Conservation (phyloP, 2,797 vertebrate species). For the Chrysocyon brachyurus region DNA sequence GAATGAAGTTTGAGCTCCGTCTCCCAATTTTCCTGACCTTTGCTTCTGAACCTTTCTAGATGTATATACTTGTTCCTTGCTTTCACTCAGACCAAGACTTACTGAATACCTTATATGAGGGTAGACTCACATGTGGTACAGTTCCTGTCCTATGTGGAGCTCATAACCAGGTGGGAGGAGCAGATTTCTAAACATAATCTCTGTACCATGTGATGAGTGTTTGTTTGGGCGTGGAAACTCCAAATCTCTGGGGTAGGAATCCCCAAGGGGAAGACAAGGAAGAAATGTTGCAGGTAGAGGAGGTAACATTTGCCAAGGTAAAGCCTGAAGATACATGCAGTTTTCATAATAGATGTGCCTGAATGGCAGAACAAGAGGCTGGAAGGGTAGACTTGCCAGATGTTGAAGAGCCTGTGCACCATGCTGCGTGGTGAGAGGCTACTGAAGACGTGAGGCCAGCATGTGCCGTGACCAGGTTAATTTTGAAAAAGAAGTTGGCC, state of each 20-base stretch:
- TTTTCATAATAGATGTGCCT: constrained; percentile 49
- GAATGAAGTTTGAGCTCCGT: not conserved
- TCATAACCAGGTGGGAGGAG: not conserved
- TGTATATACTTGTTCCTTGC: not conserved
- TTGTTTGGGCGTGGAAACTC: constrained; percentile 10
- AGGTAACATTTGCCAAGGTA: constrained; percentile 12
- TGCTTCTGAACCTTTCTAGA: not conserved
- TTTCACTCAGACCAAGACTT: not conserved
- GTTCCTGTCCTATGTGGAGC: not conserved
- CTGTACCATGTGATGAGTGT: constrained; percentile 4
- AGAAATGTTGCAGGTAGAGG: not conserved
- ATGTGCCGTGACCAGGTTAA: not conserved
- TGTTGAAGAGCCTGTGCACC: not conserved
- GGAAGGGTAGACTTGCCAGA: not conserved
- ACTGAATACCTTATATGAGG: not conserved
- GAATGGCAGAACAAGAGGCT: not conserved
- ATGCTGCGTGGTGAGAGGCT: not conserved
- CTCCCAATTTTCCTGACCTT: constrained; percentile 4
- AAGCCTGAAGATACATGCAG: constrained; percentile 35
- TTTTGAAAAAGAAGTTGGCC: constrained; percentile 4
- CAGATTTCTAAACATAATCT: not conserved
- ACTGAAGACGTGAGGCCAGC: not conserved
- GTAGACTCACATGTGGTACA: not conserved
- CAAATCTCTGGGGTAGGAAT: constrained; percentile 22
- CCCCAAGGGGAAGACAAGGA: not conserved